Evolutionary conservation across 2,113 vertebrate species (phyloP), one percentile per base, ranked within the genome.

Genomic region (Protobothrops mucrosquamatus): DNA sequence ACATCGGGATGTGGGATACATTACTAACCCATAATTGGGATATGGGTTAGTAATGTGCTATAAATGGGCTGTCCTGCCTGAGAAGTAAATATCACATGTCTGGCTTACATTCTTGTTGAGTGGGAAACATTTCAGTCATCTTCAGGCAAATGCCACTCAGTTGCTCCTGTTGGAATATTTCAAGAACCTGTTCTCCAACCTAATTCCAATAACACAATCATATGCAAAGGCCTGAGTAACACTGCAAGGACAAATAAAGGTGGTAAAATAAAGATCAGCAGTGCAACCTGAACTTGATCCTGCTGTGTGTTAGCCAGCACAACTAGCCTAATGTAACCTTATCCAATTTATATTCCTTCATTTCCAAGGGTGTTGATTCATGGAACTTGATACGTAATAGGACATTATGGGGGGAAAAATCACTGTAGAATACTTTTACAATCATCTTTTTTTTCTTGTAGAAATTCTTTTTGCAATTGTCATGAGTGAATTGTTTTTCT

Each of bases 1-100:
- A 85, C 94, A 69, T 74, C 6, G 5, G 93, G 95, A 86, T 90
- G 26, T 91, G 29, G 64, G 29, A 69, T 69, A 34, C 29, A 69
- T 69, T 69, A 34, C 29, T 69, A 69, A 69, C 29, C 5, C 64
- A 34, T 93, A 93, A 57, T 95, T 91, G 88, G 26, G 92, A 90
- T 61, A 93, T 95, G 95, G 95, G 91, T 98, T 97, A 98, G 96
- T 97, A 97, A 98, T 95, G 91, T 56, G 93, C 97, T 98, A 98
- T 97, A 98, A 98, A 98, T 97, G 97, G 97, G 92, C 91, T 94
- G 93, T 95, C 95, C 89, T 94, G 93, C 95, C 89, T 93, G 93
- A 94, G 93, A 93, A 92, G 34, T 97, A 98, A 98, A 98, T 97
- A 98, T 97, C 97, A 98, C 97, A 97, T 95, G 52, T 96, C 95